Evolutionary conservation across 2,888 invertebrate species (phyloP).

Genomic region (Tinea semifulvella): DNA sequence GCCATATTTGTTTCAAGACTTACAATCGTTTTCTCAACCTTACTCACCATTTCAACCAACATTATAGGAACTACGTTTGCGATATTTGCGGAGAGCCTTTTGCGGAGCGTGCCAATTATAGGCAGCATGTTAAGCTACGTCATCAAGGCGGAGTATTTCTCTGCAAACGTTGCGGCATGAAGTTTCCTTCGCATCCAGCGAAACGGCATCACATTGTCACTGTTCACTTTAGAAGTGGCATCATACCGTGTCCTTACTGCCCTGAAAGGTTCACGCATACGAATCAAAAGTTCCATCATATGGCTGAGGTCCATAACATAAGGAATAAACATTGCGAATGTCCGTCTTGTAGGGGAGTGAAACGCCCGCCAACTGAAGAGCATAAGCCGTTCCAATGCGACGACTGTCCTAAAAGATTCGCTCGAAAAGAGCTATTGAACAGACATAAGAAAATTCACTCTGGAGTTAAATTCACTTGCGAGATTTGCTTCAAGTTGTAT

Average conservation of each 20-base stretch:
- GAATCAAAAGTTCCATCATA: conserved; percentile 44
- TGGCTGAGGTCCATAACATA: conserved; percentile 41
- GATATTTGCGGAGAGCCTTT: conserved; percentile 46
- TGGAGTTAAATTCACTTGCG: conserved; percentile 56
- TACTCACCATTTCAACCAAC: conserved; percentile 36
- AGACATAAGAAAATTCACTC: conserved; percentile 60
- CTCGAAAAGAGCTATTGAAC: conserved; percentile 43
- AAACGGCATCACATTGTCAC: conserved; percentile 40
- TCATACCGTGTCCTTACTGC: conserved; percentile 42
- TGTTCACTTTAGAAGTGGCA: conserved; percentile 39
- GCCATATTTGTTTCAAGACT: conserved; percentile 31
- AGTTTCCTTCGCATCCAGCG: conserved; percentile 33
- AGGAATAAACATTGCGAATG: conserved; percentile 33
- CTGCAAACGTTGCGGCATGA: conserved; percentile 45
- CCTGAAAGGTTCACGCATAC: conserved; percentile 44
- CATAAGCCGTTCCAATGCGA: conserved; percentile 42
- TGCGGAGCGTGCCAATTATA: conserved; percentile 33
- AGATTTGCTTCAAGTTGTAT: conserved; percentile 52
- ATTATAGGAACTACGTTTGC: conserved; percentile 48
- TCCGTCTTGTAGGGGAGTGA: conserved; percentile 36
- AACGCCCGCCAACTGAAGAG: conserved; percentile 33
- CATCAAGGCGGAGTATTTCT: conserved; percentile 41
- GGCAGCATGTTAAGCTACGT: conserved; percentile 37
- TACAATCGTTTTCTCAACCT: conserved; percentile 32
- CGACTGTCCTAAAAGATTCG: conserved; percentile 41